Conservation (phyloP, 1,140 invertebrate genomes). For the Bombus haemorrhoidalis region DNA sequence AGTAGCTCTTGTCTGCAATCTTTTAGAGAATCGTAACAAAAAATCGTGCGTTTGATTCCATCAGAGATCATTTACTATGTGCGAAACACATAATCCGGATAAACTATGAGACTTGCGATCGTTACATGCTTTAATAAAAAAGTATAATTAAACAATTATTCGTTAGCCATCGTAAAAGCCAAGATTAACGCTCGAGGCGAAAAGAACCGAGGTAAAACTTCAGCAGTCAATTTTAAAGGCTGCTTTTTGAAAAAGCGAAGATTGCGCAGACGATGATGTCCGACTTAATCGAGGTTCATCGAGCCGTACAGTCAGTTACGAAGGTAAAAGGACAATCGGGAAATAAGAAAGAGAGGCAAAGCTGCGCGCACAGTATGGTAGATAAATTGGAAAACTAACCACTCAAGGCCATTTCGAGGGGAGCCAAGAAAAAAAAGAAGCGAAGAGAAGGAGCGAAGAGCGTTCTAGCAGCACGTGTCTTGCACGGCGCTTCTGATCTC, state of each 20-base stretch:
- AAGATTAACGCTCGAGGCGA: background rate
- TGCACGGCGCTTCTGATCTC: background rate
- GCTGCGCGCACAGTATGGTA: background rate
- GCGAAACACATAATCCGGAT: no score
- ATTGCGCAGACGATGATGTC: background rate
- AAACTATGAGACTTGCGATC: background rate
- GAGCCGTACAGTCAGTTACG: background rate
- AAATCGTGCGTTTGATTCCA: background rate
- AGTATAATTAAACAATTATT: background rate
- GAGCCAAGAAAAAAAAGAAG: background rate
- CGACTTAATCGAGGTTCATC: background rate
- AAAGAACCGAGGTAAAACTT: background rate
- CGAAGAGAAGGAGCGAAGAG: background rate
- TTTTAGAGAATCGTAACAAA: background rate
- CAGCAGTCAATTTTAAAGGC: background rate
- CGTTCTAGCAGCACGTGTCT: background rate
- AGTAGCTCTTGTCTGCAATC: background rate
- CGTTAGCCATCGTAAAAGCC: background rate
- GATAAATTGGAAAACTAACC: constrained; percentile 7
- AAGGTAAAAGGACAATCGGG: background rate
- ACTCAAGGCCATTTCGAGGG: background rate
- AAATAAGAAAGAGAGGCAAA: no score
- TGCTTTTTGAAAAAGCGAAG: background rate
- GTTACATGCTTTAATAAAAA: background rate
- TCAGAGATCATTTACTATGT: background rate